These are phyloP conservation scores for Rhinoptilus africanus DNA, from an alignment of 2,113 vertebrate genomes.

Conservation along the genomic window DNA sequence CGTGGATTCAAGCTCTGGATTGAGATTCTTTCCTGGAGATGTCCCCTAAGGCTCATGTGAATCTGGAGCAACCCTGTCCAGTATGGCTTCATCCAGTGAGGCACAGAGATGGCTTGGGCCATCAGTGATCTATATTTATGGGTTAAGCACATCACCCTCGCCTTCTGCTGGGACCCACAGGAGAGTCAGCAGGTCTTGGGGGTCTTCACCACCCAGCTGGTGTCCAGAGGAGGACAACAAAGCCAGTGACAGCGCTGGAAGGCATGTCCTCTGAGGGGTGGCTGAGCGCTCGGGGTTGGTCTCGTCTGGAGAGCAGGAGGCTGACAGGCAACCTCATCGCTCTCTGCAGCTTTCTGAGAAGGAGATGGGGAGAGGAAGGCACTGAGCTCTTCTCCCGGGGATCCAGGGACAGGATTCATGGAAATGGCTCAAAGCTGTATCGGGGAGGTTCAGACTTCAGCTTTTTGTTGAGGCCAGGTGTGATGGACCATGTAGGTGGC, in stretches of 20 bases:
- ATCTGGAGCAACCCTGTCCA: background rate
- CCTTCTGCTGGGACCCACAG: background rate
- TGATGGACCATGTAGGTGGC: background rate
- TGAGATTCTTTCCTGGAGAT: background rate
- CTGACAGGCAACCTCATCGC: rapidly evolving
- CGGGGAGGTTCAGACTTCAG: background rate
- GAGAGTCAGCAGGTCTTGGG: background rate
- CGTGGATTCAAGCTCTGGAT: background rate
- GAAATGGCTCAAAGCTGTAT: background rate
- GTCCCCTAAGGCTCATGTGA: background rate
- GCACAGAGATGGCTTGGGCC: background rate
- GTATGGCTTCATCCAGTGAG: background rate
- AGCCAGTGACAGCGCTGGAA: background rate
- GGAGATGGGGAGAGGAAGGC: background rate
- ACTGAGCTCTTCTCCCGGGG: background rate
- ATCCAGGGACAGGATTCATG: background rate
- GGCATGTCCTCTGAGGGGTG: background rate
- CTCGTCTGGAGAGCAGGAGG: background rate
- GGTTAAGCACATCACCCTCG: background rate
- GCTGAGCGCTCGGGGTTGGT: background rate
- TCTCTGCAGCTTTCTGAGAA: background rate
- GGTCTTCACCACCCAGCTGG: background rate
- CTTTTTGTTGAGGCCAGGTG: background rate
- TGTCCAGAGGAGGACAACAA: background rate
- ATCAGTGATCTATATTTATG: background rate